A percentile compares a stretch with the other conserved stretches of the same genome.
Conservation (phyloP, 1,140 invertebrate species). For the Cotesia glomerata region DNA sequence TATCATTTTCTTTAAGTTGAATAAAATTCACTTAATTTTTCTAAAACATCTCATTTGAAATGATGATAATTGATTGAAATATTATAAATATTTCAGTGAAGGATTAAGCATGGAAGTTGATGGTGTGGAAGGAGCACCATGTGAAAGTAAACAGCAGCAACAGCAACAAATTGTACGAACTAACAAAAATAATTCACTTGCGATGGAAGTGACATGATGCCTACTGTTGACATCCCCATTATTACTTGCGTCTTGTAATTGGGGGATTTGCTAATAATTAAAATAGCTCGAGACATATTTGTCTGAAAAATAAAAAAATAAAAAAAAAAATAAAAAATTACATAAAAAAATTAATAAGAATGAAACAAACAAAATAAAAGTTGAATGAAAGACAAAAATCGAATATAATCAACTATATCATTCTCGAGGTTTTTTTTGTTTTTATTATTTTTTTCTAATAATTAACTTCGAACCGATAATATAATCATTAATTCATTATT, state of each 20-base stretch:
- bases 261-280: slow-evolving; percentile 57
- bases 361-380: slow-evolving; percentile 7
- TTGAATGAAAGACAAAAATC: slow-evolving; percentile 35
- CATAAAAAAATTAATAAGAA: neutral
- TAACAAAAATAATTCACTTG: slow-evolving; percentile 60
- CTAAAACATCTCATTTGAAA: too few relatives aligned
- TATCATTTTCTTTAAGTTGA: too few relatives aligned
- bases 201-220: slow-evolving; percentile 65
- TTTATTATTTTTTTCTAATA: too few relatives aligned
- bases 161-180: slow-evolving; percentile 47
- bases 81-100: slow-evolving; percentile 47
- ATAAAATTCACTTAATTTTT: too few relatives aligned
- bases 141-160: slow-evolving; percentile 49
- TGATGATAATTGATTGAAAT: too few relatives aligned
- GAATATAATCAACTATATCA: slow-evolving; percentile 38
- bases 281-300: neutral
- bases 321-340: neutral
- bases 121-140: slow-evolving; percentile 52
- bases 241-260: slow-evolving; percentile 53
- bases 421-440: slow-evolving; percentile 2
- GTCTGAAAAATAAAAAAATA: neutral
- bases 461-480: neutral
- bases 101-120: slow-evolving; percentile 59
- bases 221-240: slow-evolving; percentile 60
- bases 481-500: too few relatives aligned